These are phyloP conservation scores for Solenopsis invicta DNA, from an alignment of 1,140 invertebrate genomes.

Conservation along the genomic window DNA sequence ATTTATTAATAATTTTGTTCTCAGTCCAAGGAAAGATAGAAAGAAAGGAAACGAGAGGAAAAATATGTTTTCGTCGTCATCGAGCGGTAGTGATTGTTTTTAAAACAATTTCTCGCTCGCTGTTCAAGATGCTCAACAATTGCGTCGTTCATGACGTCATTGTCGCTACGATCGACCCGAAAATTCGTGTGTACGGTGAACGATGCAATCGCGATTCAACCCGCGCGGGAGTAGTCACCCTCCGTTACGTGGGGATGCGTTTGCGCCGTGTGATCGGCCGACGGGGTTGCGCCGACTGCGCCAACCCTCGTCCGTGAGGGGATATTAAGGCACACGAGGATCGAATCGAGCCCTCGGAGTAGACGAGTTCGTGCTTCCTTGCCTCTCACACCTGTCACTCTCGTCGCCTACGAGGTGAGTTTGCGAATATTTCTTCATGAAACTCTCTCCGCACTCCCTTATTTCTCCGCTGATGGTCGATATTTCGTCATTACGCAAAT, in stretches of 20 bases:
- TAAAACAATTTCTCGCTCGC: background rate
- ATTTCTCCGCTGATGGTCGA: background rate
- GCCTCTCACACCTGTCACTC: constrained; percentile 16
- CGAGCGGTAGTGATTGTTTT: background rate
- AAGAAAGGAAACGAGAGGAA: background rate
- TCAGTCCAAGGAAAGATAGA: background rate
- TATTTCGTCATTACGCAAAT: background rate
- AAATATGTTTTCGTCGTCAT: background rate
- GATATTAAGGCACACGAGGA: constrained; percentile 67
- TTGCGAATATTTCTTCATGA: background rate
- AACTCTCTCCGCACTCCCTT: background rate
- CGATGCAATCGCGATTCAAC: constrained; percentile 45
- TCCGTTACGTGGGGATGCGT: constrained; percentile 46
- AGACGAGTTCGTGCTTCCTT: constrained; percentile 64
- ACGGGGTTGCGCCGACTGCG: constrained; percentile 23
- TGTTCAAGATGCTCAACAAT: background rate
- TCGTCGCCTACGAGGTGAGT: constrained; percentile 52
- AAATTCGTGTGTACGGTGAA: constrained; percentile 22
- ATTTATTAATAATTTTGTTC: too few species aligned
- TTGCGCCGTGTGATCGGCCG: constrained; percentile 50
- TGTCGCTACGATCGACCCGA: background rate
- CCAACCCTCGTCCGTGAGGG: constrained; percentile 29
- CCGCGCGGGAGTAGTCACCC: background rate
- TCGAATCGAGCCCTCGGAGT: constrained; percentile 71
- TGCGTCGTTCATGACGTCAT: constrained; percentile 8